These are phyloP conservation scores for Zosterops borbonicus DNA, from an alignment of 2,113 vertebrate genomes.

Conservation along the genomic window DNA sequence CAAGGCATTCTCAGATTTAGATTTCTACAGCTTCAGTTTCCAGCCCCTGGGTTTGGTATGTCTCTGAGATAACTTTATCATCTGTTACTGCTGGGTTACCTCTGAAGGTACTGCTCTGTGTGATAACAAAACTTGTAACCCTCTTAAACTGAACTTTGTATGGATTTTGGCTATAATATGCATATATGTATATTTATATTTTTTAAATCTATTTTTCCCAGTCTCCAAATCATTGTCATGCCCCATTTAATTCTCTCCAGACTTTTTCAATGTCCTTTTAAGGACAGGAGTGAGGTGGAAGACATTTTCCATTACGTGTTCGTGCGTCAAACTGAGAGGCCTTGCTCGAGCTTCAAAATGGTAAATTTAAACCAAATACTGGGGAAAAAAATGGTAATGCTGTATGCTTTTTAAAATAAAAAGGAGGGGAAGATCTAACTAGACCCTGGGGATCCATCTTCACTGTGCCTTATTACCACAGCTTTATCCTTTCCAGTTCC, in stretches of 20 bases:
- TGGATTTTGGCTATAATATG: neutral
- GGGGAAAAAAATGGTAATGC: neutral
- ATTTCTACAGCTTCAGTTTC: neutral
- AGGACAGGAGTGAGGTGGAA: neutral
- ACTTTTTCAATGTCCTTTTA: neutral
- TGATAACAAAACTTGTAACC: neutral
- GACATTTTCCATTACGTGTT: neutral
- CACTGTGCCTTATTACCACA: neutral
- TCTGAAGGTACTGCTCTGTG: neutral
- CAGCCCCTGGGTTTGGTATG: neutral
- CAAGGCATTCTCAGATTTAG: neutral
- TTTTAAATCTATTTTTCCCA: neutral
- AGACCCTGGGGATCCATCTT: neutral
- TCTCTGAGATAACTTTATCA: neutral
- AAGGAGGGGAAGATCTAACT: neutral
- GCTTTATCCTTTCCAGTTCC: neutral
- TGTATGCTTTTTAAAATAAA: neutral
- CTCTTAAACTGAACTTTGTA: neutral
- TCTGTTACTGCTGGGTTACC: neutral
- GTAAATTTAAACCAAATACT: conserved; percentile 13
- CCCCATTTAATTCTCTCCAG: neutral
- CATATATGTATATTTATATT: neutral
- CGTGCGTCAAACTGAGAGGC: neutral
- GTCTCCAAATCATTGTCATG: neutral
- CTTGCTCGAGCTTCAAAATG: neutral